Conservation (phyloP, 2,888 invertebrate species). For the Drosophila putrida region DNA sequence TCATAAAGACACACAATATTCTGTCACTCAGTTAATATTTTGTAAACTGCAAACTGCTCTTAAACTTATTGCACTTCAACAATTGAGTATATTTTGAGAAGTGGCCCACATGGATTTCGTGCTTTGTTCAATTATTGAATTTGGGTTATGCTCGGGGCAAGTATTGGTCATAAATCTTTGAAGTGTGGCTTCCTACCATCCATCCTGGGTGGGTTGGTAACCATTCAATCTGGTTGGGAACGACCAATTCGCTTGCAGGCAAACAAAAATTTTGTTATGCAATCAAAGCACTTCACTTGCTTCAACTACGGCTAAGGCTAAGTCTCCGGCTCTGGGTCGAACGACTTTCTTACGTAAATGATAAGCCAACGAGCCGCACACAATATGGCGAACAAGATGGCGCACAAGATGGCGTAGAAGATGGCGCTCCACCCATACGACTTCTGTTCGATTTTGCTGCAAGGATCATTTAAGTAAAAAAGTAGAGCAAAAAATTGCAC, state of each 20-base stretch:
- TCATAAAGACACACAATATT: no score
- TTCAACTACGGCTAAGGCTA: neutral
- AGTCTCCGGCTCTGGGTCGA: slow-evolving; percentile 3
- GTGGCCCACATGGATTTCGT: slow-evolving; percentile 9
- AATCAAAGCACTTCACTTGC: slow-evolving; percentile 60
- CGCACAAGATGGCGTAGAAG: slow-evolving; percentile 25
- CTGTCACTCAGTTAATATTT: slow-evolving; percentile 5
- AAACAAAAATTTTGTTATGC: slow-evolving; percentile 59
- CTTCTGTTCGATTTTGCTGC: slow-evolving; percentile 46
- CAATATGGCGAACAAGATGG: slow-evolving; percentile 33
- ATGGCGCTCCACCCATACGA: slow-evolving; percentile 26
- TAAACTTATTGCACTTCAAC: slow-evolving; percentile 1
- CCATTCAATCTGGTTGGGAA: slow-evolving; percentile 29
- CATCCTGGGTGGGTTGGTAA: slow-evolving; percentile 4
- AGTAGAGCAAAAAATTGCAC: slow-evolving; percentile 51
- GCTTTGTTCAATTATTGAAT: slow-evolving; percentile 63
- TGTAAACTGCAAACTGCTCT: slow-evolving; percentile 20
- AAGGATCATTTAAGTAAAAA: slow-evolving; percentile 61
- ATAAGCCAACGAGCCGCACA: slow-evolving; percentile 22
- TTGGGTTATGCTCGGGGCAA: slow-evolving; percentile 44
- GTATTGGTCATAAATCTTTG: slow-evolving; percentile 64
- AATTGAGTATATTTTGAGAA: slow-evolving; percentile 4
- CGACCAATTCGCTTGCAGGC: slow-evolving; percentile 53
- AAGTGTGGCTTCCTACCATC: slow-evolving; percentile 40
- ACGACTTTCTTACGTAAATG: slow-evolving; percentile 40